These are phyloP conservation scores for Troides aeacus DNA, from an alignment of 2,888 invertebrate genomes.

Conservation along the genomic window DNA sequence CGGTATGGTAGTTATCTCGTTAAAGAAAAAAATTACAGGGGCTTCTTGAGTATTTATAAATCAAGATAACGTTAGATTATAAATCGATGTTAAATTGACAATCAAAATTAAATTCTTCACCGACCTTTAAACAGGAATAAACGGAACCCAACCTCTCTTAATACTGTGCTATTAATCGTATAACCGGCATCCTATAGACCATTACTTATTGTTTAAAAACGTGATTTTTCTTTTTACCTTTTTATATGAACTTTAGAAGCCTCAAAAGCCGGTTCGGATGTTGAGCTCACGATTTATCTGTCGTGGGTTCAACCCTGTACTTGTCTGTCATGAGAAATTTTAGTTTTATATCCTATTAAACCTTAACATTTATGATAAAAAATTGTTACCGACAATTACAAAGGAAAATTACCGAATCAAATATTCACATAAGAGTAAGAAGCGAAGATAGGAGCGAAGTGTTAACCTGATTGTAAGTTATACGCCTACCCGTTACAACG, in stretches of 20 bases:
- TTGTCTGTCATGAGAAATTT: not conserved
- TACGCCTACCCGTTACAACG: too few relatives aligned
- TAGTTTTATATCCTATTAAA: not conserved
- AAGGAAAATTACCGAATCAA: not conserved
- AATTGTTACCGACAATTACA: not conserved
- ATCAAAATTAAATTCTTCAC: constrained; percentile 33
- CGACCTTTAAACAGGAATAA: constrained; percentile 28
- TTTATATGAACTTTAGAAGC: not conserved
- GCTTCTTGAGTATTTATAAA: constrained; percentile 20
- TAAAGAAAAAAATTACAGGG: constrained; percentile 21
- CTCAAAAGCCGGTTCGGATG: not conserved
- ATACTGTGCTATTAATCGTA: constrained; percentile 40
- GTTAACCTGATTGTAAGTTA: too few relatives aligned
- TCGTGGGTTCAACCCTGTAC: not conserved
- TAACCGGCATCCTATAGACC: not conserved
- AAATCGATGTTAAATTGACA: constrained; percentile 23
- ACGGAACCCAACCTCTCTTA: constrained; percentile 40
- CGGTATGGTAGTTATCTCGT: not conserved
- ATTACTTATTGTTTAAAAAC: not conserved
- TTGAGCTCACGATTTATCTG: not conserved
- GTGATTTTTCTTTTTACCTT: not conserved
- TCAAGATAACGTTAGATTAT: constrained; percentile 19
- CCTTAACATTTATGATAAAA: not conserved
- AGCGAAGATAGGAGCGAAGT: too few relatives aligned
- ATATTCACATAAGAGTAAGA: too few relatives aligned